Base-by-base conservation (phyloP, 2,888 invertebrate genomes). In the Apodemia hepburni region DNA sequence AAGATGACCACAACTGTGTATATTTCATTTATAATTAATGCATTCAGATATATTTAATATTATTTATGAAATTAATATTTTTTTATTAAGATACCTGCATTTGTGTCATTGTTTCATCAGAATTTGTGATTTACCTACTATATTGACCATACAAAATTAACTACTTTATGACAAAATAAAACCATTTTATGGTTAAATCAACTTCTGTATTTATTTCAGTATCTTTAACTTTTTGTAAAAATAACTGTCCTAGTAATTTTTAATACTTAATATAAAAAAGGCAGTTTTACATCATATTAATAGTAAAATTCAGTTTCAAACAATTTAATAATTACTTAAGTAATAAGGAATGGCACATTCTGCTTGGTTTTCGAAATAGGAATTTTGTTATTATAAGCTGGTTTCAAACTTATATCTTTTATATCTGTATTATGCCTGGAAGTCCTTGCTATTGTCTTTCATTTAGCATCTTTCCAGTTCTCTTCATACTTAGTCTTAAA, bases 381-480 rank as follows among this genome's bases (percentile, higher is more conserved):
- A 38, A 38, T 38, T 38, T 38, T 11, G 35, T 38, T 38, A 38
- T 38, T 9, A 38, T 42, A 59, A 18, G 18, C 35, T 35, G 35
- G 59, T 35, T 38, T 59, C 38, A 59, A 29, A 59, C 42, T 42
- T 35, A 59, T 18, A 59, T 59, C 38, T 35, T 35, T 29, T 42
- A 59, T 59, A 35, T 59, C 35, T 42, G 42, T 59, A 42, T 22
- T 38, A 35, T 17, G 47, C 17, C 22, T 42, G 42, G 42, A 59
- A 42, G 22, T 59, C 22, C 35, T 18, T 29, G 22, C 18, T 42
- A 15, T 59, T 38, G 15, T 59, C 22, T 59, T 59, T 35, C 42
- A 42, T 59, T 59, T 42, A 42, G 59, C 35, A 42, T 59, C 59
- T 42, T 38, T 59, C 59, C 59, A 59, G 38, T 59, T 38, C 38